A percentile compares a stretch with the other conserved stretches of the same genome.
Evolutionary conservation across 2,888 invertebrate genomes (phyloP).

Genomic region (Sesia bembeciformis): DNA sequence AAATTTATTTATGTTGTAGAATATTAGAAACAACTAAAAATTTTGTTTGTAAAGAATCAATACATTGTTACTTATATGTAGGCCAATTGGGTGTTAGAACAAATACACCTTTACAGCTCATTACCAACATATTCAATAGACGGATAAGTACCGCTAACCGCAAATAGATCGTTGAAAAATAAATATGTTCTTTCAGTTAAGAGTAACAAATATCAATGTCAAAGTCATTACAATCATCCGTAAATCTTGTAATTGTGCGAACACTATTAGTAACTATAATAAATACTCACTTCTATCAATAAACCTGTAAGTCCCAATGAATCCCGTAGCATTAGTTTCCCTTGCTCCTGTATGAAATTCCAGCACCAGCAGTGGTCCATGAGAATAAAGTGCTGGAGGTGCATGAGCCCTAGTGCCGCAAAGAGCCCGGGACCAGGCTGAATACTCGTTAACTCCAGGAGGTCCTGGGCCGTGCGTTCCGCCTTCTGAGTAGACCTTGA

Average conservation of each 20-base stretch:
- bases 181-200: not conserved
- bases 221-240: not conserved
- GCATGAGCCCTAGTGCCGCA: constrained; percentile 82
- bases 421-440: constrained; percentile 82
- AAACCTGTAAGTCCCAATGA: constrained; percentile 83
- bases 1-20: too few relatives aligned
- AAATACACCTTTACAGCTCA: too few relatives aligned
- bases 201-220: too few relatives aligned
- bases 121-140: not conserved
- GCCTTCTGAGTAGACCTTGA: constrained; percentile 85
- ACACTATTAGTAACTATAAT: not conserved
- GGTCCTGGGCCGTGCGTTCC: constrained; percentile 79
- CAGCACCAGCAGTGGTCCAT: constrained; percentile 80
- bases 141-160: not conserved
- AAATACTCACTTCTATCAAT: constrained; percentile 82
- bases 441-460: constrained; percentile 84
- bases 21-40: too few relatives aligned
- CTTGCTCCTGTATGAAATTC: constrained; percentile 79
- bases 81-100: too few relatives aligned
- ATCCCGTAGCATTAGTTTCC: constrained; percentile 76
- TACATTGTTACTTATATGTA: too few relatives aligned
- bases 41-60: too few relatives aligned
- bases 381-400: constrained; percentile 83
- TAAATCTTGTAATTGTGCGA: not conserved
- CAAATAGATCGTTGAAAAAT: not conserved